These are phyloP conservation scores for Drosophila pseudoobscura DNA, from an alignment of 1,140 invertebrate species.

Conservation along the genomic window DNA sequence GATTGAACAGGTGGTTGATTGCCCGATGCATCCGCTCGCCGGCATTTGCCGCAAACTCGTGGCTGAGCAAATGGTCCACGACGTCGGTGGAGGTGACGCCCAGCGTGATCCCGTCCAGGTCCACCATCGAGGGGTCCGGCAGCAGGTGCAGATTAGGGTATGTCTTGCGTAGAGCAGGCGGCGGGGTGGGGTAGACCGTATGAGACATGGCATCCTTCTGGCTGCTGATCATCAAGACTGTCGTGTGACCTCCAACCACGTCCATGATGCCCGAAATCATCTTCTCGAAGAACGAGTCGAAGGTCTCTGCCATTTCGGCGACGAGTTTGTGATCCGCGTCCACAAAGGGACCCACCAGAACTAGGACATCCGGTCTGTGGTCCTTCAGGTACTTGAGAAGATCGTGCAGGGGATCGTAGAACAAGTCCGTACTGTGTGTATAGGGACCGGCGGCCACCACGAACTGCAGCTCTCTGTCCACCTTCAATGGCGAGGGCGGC, in stretches of 20 bases:
- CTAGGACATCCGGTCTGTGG: conserved; percentile 90
- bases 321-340: conserved; percentile 88
- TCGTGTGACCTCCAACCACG: conserved; percentile 77
- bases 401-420: conserved; percentile 92
- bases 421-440: conserved; percentile 89
- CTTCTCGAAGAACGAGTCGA: conserved; percentile 88
- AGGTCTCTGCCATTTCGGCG: conserved; percentile 86
- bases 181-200: conserved; percentile 92
- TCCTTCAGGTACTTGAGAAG: conserved; percentile 88
- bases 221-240: conserved; percentile 87
- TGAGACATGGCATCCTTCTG: conserved; percentile 90
- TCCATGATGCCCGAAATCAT: conserved; percentile 87
- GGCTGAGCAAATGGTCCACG: conserved; percentile 90
- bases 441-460: conserved; percentile 93
- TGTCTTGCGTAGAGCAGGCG: conserved; percentile 85
- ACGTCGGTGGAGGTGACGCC: conserved; percentile 92
- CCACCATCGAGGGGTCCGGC: conserved; percentile 92
- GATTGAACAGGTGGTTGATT: conserved; percentile 89
- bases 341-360: conserved; percentile 93
- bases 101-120: conserved; percentile 90
- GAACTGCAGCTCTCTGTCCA: conserved; percentile 86
- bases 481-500: conserved; percentile 54
- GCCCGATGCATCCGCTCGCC: conserved; percentile 89
- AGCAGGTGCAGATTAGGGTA: conserved; percentile 86
- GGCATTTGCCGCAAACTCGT: conserved; percentile 87